Percentiles rank a stretch among this genome's conserved stretches.
phyloP scores from a whole-genome alignment of 2,113 vertebrate species.

The Ciconia boyciana region DNA sequence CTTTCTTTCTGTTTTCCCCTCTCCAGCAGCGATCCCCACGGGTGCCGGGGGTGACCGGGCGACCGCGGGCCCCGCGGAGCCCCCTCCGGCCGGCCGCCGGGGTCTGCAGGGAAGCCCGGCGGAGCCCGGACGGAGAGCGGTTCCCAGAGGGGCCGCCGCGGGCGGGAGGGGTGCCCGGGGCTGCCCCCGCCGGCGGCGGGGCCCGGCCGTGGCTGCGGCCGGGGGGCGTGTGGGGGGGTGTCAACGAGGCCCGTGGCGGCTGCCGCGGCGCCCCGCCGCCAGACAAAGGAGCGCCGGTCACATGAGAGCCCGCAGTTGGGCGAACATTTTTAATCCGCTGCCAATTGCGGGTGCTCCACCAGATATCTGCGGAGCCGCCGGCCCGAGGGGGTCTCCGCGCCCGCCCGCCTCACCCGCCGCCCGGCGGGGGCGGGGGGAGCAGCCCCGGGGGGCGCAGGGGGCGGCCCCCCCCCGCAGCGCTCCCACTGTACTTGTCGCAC shows the following conservation, averaged over 20 bases:
- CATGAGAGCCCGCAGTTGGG: conserved; percentile 2
- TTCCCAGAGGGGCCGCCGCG: background rate
- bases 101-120: background rate
- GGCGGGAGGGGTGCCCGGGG: background rate
- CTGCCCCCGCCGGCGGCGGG: background rate
- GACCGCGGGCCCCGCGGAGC: background rate
- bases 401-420: background rate
- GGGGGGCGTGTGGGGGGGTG: fast-evolving
- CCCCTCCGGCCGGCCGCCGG: background rate
- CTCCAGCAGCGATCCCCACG: background rate
- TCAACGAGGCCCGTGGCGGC: background rate
- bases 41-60: background rate
- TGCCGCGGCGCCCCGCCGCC: background rate
- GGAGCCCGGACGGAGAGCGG: no score
- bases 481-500: conserved; percentile 67
- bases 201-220: background rate
- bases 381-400: background rate
- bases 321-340: conserved; percentile 20
- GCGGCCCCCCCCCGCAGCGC: background rate
- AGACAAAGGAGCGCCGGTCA: background rate
- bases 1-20: no score
- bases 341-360: background rate
- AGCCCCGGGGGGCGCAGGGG: no score
- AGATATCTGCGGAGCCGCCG: background rate
- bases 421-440: background rate